These are phyloP conservation scores for Aurelia sp. DNA, from an alignment of 30 jellyfish, hydroid and myxozoan genomes.

Conservation along the genomic window DNA sequence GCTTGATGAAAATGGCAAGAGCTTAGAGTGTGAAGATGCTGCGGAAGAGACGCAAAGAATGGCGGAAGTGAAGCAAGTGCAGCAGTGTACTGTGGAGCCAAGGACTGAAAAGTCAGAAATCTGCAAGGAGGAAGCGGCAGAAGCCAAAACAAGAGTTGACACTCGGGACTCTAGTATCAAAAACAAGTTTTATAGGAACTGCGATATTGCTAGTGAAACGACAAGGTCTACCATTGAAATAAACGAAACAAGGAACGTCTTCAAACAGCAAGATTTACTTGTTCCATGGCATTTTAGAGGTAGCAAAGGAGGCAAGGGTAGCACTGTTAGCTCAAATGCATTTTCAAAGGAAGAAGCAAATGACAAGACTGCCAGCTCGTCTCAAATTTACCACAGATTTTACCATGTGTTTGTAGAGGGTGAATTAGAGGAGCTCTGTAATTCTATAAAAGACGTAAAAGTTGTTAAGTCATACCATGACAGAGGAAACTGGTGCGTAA, in stretches of 20 bases:
- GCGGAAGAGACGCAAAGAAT: not conserved
- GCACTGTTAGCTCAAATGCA: not conserved
- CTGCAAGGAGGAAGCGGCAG: not conserved
- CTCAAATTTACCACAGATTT: slow-evolving; percentile 79
- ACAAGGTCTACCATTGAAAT: not conserved
- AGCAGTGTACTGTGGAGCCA: not conserved
- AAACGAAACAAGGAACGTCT: slow-evolving; percentile 70
- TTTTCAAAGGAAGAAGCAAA: not conserved
- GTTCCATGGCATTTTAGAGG: slow-evolving; percentile 96
- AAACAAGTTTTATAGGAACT: not conserved
- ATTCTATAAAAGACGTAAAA: slow-evolving; percentile 19
- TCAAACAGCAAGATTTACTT: slow-evolving; percentile 91
- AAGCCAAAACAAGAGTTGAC: not conserved
- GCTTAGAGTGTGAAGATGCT: not conserved
- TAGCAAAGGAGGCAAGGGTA: slow-evolving; percentile 1
- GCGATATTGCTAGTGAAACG: not conserved
- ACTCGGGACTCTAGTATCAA: too few relatives aligned
- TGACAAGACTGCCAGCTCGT: not conserved
- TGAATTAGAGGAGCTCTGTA: slow-evolving; percentile 83
- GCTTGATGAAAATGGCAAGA: not conserved
- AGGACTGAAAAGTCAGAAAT: not conserved
- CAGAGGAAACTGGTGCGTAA: slow-evolving; percentile 94
- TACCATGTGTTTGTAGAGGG: slow-evolving; percentile 91
- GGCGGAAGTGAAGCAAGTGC: not conserved
- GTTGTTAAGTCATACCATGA: slow-evolving; percentile 74